Base-by-base conservation (phyloP, 2,888 invertebrate species). In the Andrena trimmerana region DNA sequence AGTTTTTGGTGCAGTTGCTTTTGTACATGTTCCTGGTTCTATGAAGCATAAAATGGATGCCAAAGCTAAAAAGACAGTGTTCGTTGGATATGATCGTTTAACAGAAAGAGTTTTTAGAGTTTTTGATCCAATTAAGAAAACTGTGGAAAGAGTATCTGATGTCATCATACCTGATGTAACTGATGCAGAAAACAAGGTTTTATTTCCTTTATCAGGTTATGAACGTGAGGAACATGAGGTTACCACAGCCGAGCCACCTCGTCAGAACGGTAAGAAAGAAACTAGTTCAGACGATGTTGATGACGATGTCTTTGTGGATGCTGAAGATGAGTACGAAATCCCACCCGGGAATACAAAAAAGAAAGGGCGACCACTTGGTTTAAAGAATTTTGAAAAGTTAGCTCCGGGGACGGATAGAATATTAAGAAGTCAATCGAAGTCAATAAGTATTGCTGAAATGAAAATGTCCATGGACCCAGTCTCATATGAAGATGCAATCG, bases 1-100 rank as follows among this genome's bases (percentile, higher is more conserved):
- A 42, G 42, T 42, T 42, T 42, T 13, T 42, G 42, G 42, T 42
- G 42, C 42, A 42, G 42, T 42, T 42, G 42, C 42, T 42, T 42
- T 42, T 42, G 42, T 42, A 42, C 42, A 42, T 42, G 2, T 42
- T 1, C 13, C 42, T 42, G 4, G 4, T 42, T 42, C 42, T 42
- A 42, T 42, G 42, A 42, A 13, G 13, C 42, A 42, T 42, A 42
- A 42, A 13, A 42, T 42, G 42, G 42, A 42, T 42, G 13, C 42
- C 13, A 42, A 42, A 42, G 42, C 42, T 42, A 42, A 42, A 42
- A 42, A 57, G 13, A 27, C 50, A 3, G 4, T 68, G 31, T 67
- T 73, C 27, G 67, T 73, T 29, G 67, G 73, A 48, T 78, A 72
- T 10, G 78, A 78, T 57, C 31, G 27, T 0, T 27, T n/a, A 2